Evolutionary conservation across 2,888 invertebrate genomes (phyloP).

Genomic region (Caenorhabditis plicata): DNA sequence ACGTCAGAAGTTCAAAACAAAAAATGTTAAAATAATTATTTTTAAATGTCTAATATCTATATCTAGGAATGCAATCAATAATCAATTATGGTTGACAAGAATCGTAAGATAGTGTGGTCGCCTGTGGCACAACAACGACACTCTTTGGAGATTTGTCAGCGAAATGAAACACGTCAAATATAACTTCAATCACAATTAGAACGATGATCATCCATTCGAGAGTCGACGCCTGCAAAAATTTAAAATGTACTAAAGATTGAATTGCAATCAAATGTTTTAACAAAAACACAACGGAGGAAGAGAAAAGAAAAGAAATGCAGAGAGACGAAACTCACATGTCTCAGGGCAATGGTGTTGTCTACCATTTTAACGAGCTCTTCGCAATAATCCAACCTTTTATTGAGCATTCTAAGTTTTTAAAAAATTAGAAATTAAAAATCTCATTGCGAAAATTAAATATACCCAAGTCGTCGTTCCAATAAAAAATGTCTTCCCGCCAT

Average conservation of each 20-base stretch:
- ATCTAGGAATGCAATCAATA: constrained; percentile 1
- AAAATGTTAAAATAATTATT: background rate
- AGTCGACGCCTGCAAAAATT: constrained; percentile 73
- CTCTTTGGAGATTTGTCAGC: constrained; percentile 28
- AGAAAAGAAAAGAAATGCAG: too few relatives aligned
- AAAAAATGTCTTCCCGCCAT: constrained; percentile 76
- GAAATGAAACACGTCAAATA: constrained; percentile 59
- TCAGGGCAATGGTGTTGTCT: constrained; percentile 84
- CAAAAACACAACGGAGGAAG: too few relatives aligned
- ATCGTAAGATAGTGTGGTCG: background rate
- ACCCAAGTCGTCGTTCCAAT: constrained; percentile 46
- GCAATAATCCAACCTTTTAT: constrained; percentile 91
- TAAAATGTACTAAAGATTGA: too few relatives aligned
- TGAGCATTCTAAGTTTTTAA: constrained; percentile 76
- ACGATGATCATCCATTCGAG: constrained; percentile 96
- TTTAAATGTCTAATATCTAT: background rate
- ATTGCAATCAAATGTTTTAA: too few relatives aligned
- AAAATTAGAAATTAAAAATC: background rate
- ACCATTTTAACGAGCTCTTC: constrained; percentile 86
- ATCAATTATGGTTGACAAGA: background rate
- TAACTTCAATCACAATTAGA: constrained; percentile 89
- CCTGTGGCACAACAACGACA: constrained; percentile 9
- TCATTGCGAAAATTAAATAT: constrained; percentile 1
- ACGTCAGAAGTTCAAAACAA: background rate
- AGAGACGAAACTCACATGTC: constrained; percentile 77